Conservation (phyloP, 2,888 invertebrate species). For the Torymus aiolomorphi region DNA sequence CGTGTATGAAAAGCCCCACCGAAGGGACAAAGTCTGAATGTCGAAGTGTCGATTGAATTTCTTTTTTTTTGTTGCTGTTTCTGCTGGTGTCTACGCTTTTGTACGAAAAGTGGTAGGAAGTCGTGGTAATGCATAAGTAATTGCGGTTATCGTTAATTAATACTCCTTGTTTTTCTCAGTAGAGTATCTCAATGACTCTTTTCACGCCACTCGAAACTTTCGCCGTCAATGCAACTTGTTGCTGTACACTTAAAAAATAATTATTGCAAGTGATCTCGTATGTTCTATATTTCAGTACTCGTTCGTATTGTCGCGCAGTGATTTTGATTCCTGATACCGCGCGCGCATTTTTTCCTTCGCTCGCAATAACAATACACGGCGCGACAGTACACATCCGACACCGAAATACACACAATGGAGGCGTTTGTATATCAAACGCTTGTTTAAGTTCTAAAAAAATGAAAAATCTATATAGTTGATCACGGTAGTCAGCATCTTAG, state of each 20-base stretch:
- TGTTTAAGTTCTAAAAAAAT: slow-evolving; percentile 50
- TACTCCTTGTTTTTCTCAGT: slow-evolving; percentile 1
- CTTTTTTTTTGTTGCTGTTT: neutral
- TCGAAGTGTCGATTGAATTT: slow-evolving; percentile 21
- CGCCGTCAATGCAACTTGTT: slow-evolving; percentile 12
- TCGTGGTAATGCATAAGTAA: slow-evolving; percentile 29
- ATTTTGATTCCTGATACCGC: slow-evolving; percentile 5
- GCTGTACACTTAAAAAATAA: slow-evolving; percentile 47
- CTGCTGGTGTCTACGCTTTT: slow-evolving; percentile 31
- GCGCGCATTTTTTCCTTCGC: neutral
- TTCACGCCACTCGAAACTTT: slow-evolving; percentile 6
- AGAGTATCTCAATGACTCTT: neutral
- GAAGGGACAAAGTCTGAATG: slow-evolving; percentile 26
- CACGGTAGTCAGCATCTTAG: slow-evolving; percentile 33
- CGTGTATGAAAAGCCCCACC: slow-evolving; percentile 22
- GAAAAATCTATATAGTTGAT: slow-evolving; percentile 46
- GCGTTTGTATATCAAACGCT: slow-evolving; percentile 50
- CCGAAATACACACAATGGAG: slow-evolving; percentile 41
- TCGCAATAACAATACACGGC: neutral
- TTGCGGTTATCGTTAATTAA: slow-evolving; percentile 17
- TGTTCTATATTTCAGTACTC: slow-evolving; percentile 20
- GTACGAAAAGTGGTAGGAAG: slow-evolving; percentile 47
- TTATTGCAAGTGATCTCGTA: slow-evolving; percentile 44
- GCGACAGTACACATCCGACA: slow-evolving; percentile 14
- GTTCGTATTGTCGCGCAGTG: slow-evolving; percentile 24